Conservation (phyloP, 2,797 vertebrate genomes). For the Microchirus variegatus region DNA sequence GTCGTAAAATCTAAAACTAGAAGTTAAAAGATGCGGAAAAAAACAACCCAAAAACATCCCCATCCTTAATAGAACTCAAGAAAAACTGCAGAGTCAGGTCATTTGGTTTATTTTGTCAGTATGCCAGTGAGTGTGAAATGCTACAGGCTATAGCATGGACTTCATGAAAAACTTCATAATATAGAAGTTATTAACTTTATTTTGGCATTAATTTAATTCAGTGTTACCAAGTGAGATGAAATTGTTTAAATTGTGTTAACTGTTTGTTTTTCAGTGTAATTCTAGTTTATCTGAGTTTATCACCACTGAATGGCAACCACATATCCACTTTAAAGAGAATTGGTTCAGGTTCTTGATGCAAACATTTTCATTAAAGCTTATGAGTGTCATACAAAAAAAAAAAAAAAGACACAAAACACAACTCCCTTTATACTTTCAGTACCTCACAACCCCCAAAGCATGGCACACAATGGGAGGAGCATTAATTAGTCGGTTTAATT, state of each 20-base stretch:
- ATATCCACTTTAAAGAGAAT: conserved; percentile 7
- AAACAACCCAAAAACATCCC: no score
- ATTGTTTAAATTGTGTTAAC: no score
- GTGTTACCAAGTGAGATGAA: no score
- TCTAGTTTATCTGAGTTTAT: no score
- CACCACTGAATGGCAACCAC: background rate
- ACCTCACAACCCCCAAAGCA: conserved; percentile 52
- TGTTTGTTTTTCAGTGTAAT: no score
- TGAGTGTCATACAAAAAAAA: conserved; percentile 21
- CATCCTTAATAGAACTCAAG: background rate
- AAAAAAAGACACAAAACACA: conserved; percentile 24
- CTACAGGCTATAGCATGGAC: background rate
- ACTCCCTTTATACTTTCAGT: conserved; percentile 35
- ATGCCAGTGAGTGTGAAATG: background rate
- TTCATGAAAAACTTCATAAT: no score
- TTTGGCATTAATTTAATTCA: no score
- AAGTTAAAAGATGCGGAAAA: background rate
- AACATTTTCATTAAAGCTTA: conserved; percentile 19
- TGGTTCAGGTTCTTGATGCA: conserved; percentile 1
- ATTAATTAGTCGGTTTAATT: conserved; percentile 78
- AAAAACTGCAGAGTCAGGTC: background rate
- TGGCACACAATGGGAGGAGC: conserved; percentile 56
- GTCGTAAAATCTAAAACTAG: background rate
- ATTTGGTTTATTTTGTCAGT: background rate
- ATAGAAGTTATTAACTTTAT: no score